Conservation (phyloP, 1,140 invertebrate genomes). For the Drosophila sulfurigaster region DNA sequence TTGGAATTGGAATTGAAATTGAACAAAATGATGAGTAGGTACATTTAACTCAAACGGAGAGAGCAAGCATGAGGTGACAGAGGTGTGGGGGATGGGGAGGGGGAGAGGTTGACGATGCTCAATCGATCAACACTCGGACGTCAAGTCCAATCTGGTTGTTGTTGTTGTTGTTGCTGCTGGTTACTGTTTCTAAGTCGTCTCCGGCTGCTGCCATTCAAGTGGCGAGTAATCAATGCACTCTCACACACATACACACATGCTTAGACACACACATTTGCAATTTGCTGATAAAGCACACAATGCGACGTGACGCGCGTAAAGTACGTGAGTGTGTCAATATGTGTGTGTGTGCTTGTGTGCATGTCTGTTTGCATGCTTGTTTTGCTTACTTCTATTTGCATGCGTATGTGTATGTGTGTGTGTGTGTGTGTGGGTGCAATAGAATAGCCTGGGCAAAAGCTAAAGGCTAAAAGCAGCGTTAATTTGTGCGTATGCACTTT, state of each 20-base stretch:
- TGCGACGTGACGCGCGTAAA: slow-evolving; percentile 34
- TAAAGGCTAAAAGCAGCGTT: neutral
- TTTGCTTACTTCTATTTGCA: no score
- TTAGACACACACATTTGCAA: slow-evolving; percentile 8
- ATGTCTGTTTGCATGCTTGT: slow-evolving; percentile 1
- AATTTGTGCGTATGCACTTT: neutral
- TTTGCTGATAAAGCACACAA: slow-evolving; percentile 48
- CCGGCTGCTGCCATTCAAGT: slow-evolving; percentile 31
- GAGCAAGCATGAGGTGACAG: no score
- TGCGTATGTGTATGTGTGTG: neutral
- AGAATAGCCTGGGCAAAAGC: slow-evolving; percentile 28
- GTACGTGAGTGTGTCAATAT: neutral
- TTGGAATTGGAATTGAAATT: slow-evolving; percentile 9
- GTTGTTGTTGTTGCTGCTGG: slow-evolving; percentile 15
- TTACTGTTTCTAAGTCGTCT: slow-evolving; percentile 38
- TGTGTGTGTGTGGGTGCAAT: slow-evolving; percentile 12
- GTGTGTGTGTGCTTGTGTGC: slow-evolving; percentile 2
- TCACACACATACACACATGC: slow-evolving; percentile 2
- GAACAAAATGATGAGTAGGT: neutral
- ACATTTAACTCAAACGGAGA: neutral
- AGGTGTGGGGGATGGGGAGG: neutral
- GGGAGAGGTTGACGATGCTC: slow-evolving; percentile 13
- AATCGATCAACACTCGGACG: slow-evolving; percentile 32
- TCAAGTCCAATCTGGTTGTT: slow-evolving; percentile 23
- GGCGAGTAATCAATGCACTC: slow-evolving; percentile 48